These are phyloP conservation scores for Dryococelus australis DNA, from an alignment of 2,888 invertebrate genomes.

Conservation along the genomic window DNA sequence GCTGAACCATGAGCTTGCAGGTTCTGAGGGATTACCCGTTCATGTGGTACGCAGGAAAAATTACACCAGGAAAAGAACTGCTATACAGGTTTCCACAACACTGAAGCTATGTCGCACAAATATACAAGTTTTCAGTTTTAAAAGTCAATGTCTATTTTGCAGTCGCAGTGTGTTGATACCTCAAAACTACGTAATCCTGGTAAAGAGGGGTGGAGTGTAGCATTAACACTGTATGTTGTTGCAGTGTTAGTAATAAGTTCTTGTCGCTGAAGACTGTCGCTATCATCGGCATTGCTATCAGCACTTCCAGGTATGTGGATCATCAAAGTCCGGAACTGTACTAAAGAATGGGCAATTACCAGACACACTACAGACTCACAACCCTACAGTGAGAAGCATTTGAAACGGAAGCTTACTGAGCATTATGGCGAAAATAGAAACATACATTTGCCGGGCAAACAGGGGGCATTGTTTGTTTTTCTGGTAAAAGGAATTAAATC, in stretches of 20 bases:
- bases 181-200: slow-evolving; percentile 12
- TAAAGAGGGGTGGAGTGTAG: slow-evolving; percentile 11
- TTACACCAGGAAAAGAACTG: no score
- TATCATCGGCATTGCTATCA: slow-evolving; percentile 17
- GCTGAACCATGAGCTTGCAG: neutral
- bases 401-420: no score
- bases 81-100: neutral
- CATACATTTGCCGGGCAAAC: slow-evolving; percentile 5
- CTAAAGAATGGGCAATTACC: no score
- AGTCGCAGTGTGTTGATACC: slow-evolving; percentile 18
- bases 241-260: neutral
- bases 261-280: slow-evolving; percentile 13
- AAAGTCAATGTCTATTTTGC: no score
- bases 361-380: no score
- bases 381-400: no score
- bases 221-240: neutral
- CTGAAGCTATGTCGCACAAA: neutral
- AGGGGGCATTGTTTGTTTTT: slow-evolving; percentile 25
- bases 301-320: neutral
- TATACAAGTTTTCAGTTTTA: neutral
- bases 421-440: slow-evolving; percentile 19
- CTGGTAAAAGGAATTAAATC: neutral
- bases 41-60: neutral
- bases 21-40: neutral
- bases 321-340: no score